Evolutionary conservation across 2,888 invertebrate genomes (phyloP).

Genomic region (Drosophila kambysellisi): DNA sequence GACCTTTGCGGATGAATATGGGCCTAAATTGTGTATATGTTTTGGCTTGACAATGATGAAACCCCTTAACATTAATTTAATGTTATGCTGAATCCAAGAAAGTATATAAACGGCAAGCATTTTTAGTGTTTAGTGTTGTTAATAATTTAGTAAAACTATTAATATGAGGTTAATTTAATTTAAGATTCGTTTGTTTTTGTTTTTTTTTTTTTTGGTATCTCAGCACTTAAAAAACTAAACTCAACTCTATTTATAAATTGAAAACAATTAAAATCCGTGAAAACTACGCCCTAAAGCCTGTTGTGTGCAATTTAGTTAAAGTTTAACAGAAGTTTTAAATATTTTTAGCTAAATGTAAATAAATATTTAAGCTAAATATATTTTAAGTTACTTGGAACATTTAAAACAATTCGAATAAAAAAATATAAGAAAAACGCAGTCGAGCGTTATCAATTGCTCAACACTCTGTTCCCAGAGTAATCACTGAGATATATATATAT

Average conservation of each 20-base stretch:
- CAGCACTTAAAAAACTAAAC: conserved; percentile 56
- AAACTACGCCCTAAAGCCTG: conserved; percentile 68
- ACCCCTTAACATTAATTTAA: background rate
- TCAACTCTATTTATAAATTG: conserved; percentile 21
- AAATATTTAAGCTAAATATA: conserved; percentile 56
- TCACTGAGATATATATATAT: background rate
- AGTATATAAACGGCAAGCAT: conserved; percentile 57
- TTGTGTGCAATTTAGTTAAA: conserved; percentile 35
- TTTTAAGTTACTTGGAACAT: conserved; percentile 13
- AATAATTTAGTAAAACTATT: conserved; percentile 22
- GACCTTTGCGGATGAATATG: background rate
- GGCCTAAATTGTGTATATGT: conserved; percentile 12
- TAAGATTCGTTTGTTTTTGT: conserved; percentile 20
- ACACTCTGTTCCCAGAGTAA: background rate
- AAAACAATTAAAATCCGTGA: conserved; percentile 16
- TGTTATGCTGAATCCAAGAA: conserved; percentile 23
- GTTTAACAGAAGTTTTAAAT: conserved; percentile 20
- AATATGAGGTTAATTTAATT: conserved; percentile 24
- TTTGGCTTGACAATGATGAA: conserved; percentile 30
- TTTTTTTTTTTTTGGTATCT: conserved; percentile 64
- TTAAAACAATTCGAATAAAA: conserved; percentile 27
- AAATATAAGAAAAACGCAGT: background rate
- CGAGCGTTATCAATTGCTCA: background rate
- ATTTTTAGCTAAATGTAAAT: conserved; percentile 45
- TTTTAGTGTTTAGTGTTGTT: conserved; percentile 26